A percentile compares a stretch with the other conserved stretches of the same genome.
phyloP scores from a whole-genome alignment of 2,888 invertebrate species.

The Pilophorus perplexus region DNA sequence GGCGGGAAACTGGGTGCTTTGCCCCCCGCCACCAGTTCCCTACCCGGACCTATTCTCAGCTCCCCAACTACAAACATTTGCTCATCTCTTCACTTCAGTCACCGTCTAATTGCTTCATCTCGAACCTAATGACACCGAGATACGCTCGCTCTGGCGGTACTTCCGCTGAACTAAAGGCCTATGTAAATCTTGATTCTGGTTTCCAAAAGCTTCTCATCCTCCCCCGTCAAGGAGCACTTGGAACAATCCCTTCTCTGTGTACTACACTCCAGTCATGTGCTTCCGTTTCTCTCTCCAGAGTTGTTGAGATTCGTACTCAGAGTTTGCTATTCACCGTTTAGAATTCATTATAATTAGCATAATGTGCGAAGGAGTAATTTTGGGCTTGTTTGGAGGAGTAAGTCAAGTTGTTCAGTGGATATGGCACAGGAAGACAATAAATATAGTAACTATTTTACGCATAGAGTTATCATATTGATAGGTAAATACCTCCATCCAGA shows the following conservation, averaged over 20 bases:
- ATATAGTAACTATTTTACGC: no score
- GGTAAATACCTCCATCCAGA: no score
- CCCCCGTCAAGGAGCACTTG: neutral
- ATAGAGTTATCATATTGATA: no score
- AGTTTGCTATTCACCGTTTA: no score
- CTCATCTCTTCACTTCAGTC: conserved; percentile 33
- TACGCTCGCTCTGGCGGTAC: no score
- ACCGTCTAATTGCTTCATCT: conserved; percentile 38
- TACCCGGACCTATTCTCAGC: conserved; percentile 25
- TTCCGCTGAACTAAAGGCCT: conserved; percentile 17
- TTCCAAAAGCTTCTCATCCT: neutral
- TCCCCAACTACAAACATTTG: conserved; percentile 38
- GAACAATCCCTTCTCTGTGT: conserved; percentile 8
- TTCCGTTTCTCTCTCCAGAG: no score
- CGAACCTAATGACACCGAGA: conserved; percentile 38
- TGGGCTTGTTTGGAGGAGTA: no score
- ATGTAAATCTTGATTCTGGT: neutral
- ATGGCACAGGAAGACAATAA: no score
- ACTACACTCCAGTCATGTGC: conserved; percentile 3
- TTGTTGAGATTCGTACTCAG: no score
- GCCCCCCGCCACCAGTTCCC: neutral
- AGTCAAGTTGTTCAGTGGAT: no score
- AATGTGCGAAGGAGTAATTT: no score
- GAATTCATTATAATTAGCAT: no score
- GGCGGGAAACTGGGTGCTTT: neutral